Conservation (phyloP, 2,797 vertebrate genomes). For the Halcyon badia region DNA sequence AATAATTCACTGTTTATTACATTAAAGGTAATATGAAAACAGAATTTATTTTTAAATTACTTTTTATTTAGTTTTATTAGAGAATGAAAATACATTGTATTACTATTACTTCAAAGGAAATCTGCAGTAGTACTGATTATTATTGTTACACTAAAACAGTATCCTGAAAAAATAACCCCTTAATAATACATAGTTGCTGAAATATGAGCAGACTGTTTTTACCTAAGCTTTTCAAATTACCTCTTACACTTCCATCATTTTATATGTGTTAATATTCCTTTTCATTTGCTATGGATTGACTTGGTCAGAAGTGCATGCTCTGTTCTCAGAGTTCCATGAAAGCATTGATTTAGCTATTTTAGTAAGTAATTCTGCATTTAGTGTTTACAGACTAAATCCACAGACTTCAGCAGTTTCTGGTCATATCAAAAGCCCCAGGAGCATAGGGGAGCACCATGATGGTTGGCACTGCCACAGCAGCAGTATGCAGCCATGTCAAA, state of each 20-base stretch:
- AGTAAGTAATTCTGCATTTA: not conserved
- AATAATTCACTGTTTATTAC: not conserved
- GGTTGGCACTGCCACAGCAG: not conserved
- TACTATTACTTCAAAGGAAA: not conserved
- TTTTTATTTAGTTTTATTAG: not conserved
- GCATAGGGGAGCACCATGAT: rapidly evolving
- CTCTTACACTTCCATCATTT: not conserved
- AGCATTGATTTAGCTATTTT: not conserved
- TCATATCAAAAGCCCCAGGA: not conserved
- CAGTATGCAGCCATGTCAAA: not conserved
- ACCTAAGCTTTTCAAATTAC: not conserved
- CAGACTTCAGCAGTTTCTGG: not conserved
- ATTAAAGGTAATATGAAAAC: not conserved
- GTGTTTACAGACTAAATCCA: not conserved
- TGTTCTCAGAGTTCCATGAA: not conserved
- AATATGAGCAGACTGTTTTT: not conserved
- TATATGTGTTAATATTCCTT: not conserved
- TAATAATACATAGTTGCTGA: not conserved
- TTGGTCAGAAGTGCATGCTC: not conserved
- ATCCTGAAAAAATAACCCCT: not conserved
- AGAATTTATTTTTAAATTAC: not conserved
- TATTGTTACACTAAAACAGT: not conserved
- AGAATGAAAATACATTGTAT: not conserved
- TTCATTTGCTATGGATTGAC: not conserved
- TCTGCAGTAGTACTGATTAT: not conserved